Evolutionary conservation across 1,140 invertebrate species (phyloP).

Genomic region (Heliothis virescens): DNA sequence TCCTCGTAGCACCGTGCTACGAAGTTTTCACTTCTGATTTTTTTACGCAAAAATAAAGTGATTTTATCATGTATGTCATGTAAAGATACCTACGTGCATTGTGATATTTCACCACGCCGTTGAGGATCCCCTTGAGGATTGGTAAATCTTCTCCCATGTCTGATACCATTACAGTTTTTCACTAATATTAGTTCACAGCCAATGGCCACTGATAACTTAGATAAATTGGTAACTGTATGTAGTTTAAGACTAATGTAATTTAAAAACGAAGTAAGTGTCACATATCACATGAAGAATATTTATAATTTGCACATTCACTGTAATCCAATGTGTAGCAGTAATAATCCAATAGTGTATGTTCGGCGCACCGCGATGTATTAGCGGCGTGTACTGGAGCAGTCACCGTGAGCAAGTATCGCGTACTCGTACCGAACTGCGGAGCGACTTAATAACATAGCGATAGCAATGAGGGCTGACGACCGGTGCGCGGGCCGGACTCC

Average conservation of each 20-base stretch:
- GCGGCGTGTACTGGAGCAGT: conserved; percentile 62
- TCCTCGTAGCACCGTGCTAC: conserved; percentile 38
- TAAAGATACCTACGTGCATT: conserved; percentile 94
- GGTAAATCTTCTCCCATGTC: conserved; percentile 95
- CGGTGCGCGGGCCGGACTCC: conserved; percentile 85
- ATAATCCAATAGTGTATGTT: conserved; percentile 71
- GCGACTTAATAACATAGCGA: conserved; percentile 79
- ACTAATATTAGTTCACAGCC: conserved; percentile 84
- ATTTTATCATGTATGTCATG: not conserved
- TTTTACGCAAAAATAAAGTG: not conserved
- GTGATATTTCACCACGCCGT: conserved; percentile 94
- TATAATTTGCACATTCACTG: conserved; percentile 73
- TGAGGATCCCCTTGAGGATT: conserved; percentile 94
- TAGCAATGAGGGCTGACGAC: conserved; percentile 85
- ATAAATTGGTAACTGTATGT: conserved; percentile 79
- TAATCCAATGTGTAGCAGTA: conserved; percentile 74
- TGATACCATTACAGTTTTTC: conserved; percentile 83
- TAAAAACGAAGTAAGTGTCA: conserved; percentile 71
- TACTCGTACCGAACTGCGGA: conserved; percentile 75
- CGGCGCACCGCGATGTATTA: conserved; percentile 62
- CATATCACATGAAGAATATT: conserved; percentile 74
- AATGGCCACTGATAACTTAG: conserved; percentile 77
- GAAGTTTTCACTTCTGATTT: not conserved
- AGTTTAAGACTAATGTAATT: conserved; percentile 65
- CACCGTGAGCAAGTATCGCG: conserved; percentile 73